Base-by-base conservation (phyloP, 2,888 invertebrate species). In the Autographa pulchrina region DNA sequence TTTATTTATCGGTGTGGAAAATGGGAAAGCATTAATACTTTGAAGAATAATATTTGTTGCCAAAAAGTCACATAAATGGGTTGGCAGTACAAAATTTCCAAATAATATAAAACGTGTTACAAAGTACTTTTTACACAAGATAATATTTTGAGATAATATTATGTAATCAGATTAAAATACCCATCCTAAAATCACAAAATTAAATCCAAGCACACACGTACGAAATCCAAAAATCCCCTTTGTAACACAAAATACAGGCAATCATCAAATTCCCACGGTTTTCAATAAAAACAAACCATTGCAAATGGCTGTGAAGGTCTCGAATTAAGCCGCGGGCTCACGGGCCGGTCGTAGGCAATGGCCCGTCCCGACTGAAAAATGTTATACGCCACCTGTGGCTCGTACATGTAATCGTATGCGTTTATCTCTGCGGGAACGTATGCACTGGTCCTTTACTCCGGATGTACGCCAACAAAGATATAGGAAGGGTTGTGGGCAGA, bases 381-480 rank as follows among this genome's bases (percentile, higher is more conserved):
- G 95, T 95, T 93, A 95, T 95, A 85, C 92, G 92, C 96, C 96
- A 96, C 96, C 96, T 96, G 96, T 96, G 91, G 96, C 91, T 86
- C 92, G 87, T 81, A 87, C 86, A 86, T 88, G 92, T 94, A 93
- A 95, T 94, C 94, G 95, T 94, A 95, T 96, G 96, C 95, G 93
- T 93, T 94, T 94, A 95, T 95, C 95, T 93, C 89, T 89, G 86
- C 87, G 90, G 89, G 88, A 87, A 87, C 89, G 90, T 90, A 91
- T 94, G 93, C 93, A 93, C 86, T 86, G 88, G 83, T 81, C 86
- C 82, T 78, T 62, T 66, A 83, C 82, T 85, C 85, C 86, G 82
- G 70, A 68, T 74, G 59, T 32, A 74, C 70, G 68, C 38, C 16
- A 25, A 91, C 92, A 86, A 70, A 76, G 91, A 92, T 90, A 68